Base-by-base conservation (phyloP, 1,140 invertebrate species). In the Arctopsyche grandis region DNA sequence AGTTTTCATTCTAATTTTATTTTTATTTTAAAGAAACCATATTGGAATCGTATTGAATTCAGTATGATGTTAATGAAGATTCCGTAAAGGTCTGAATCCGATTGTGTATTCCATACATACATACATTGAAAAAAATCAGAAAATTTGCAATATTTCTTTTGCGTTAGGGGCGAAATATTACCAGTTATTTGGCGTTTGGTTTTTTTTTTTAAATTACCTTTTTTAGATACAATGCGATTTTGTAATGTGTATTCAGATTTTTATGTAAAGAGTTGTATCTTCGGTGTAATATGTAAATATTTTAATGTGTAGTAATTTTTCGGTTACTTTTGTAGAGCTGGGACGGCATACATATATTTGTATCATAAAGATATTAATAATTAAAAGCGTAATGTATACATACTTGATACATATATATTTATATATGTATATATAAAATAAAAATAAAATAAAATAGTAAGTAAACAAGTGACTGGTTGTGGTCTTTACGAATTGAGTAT, bases 91-190 rank as follows among this genome's bases (percentile, higher is more conserved):
- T 38, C 29, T 38, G 1, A 38, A 52, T 12, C 48, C 48, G 12
- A 5, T 52, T 52, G 16, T 52, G 12, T 5, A 52, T 38, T 38
- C 1, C 29, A n/a, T n/a, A n/a, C n/a, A n/a, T n/a, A n/a, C n/a
- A n/a, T n/a, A n/a, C n/a, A n/a, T n/a, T n/a, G n/a, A n/a, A n/a
- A n/a, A n/a, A n/a, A n/a, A n/a, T n/a, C n/a, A n/a, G n/a, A n/a
- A n/a, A n/a, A 56, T 56, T 66, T 66, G 60, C 60, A 66, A 66
- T 66, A 16, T 56, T n/a, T 56, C 19, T 66, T 66, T 22, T 1
- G 10, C 21, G 24, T 66, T 66, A 66, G 3, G n/a, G 19, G 21
- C 26, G 73, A 80, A 80, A 80, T 80, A 80, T 80, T 80, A 76
- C 79, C 74, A 76, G 73, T 63, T 76, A 80, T 63, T 46, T 52